A percentile compares a stretch with the other conserved stretches of the same genome.
Evolutionary conservation across 2,113 vertebrate genomes (phyloP).

Genomic region (Myotis brandtii): DNA sequence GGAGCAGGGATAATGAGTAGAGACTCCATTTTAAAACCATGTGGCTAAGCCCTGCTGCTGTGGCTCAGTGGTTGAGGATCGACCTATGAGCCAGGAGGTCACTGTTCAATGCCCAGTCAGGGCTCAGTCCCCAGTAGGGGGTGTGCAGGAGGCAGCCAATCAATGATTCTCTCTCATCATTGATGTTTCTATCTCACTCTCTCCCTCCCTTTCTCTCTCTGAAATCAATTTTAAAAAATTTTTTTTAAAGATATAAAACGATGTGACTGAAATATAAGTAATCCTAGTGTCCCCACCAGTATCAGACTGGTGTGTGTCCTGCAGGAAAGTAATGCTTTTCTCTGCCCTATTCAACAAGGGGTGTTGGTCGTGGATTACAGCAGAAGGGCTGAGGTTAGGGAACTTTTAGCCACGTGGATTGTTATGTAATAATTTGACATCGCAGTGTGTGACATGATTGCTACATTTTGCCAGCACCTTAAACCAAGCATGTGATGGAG

Average conservation of each 20-base stretch:
- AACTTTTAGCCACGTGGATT: neutral
- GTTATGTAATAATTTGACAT: neutral
- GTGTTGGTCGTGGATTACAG: neutral
- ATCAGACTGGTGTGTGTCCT: neutral
- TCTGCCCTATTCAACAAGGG: neutral
- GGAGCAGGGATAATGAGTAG: neutral
- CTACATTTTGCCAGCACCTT: constrained; percentile 47
- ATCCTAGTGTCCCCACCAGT: accelerated
- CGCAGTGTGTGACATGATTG: constrained; percentile 4
- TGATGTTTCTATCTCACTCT: no score
- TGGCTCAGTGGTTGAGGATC: no score
- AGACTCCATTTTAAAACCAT: neutral
- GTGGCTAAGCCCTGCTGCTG: neutral
- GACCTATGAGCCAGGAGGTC: no score
- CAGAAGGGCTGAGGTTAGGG: neutral
- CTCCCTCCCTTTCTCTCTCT: no score
- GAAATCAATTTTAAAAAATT: no score
- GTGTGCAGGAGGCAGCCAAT: no score
- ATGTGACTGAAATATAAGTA: neutral
- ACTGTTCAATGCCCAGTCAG: no score
- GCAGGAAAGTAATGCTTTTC: constrained; percentile 50
- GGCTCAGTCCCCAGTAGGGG: no score
- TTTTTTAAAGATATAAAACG: no score
- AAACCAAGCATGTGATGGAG: neutral
- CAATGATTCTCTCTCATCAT: no score